Evolutionary conservation across 1,140 invertebrate genomes (phyloP).

Genomic region (Nasonia vitripennis): DNA sequence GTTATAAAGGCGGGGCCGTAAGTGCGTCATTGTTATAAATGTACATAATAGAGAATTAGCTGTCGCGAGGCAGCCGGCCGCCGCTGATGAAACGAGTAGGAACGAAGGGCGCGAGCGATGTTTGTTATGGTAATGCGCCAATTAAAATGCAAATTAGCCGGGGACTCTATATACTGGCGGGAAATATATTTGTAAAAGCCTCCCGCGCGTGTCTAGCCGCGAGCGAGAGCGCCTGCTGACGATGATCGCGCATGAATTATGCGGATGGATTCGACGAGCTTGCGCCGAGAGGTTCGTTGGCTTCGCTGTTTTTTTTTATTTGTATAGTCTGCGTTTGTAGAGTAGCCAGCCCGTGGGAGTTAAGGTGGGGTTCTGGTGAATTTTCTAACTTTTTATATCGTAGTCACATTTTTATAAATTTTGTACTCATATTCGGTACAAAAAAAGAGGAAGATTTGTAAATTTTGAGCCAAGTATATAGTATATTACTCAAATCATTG

Average conservation of each 20-base stretch:
- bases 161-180: background rate
- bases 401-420: too few relatives aligned
- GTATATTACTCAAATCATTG: too few relatives aligned
- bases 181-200: constrained; percentile 51
- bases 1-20: too few relatives aligned
- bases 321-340: too few relatives aligned
- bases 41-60: constrained; percentile 16
- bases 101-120: constrained; percentile 61
- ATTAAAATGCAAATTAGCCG: constrained; percentile 66
- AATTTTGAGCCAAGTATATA: too few relatives aligned
- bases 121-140: constrained; percentile 62
- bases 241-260: constrained; percentile 43
- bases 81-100: constrained; percentile 38
- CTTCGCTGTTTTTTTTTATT: too few relatives aligned
- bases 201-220: background rate
- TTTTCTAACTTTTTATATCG: too few relatives aligned
- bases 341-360: too few relatives aligned
- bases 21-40: background rate
- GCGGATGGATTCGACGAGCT: background rate
- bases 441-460: too few relatives aligned
- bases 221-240: background rate
- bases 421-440: too few relatives aligned
- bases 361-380: too few relatives aligned
- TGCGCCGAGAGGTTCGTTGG: too few relatives aligned
- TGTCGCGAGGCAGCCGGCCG: constrained; percentile 31